Evolutionary conservation across 2,797 vertebrate species (phyloP).

Genomic region (Poeciliopsis infans): DNA sequence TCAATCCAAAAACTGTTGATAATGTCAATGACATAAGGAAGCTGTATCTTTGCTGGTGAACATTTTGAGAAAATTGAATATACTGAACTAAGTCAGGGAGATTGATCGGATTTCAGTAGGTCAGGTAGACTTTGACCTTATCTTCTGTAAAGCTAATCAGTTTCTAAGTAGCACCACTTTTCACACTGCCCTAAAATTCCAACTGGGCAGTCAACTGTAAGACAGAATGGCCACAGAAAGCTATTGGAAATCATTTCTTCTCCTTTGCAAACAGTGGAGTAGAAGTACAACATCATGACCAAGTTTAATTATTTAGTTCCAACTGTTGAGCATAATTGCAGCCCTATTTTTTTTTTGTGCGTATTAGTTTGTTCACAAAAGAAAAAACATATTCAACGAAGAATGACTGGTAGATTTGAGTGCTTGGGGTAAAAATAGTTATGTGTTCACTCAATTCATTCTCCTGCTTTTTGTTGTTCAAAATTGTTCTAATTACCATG

Average conservation of each 20-base stretch:
- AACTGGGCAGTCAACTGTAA: constrained; percentile 39
- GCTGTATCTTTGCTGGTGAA: background rate
- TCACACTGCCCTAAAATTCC: constrained; percentile 35
- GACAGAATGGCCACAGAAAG: constrained; percentile 41
- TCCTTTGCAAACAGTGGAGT: constrained; percentile 32
- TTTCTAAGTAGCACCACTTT: constrained; percentile 29
- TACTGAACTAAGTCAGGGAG: constrained; percentile 15
- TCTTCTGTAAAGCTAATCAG: constrained; percentile 45
- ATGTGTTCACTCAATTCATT: background rate
- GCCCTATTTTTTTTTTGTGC: background rate
- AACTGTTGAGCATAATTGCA: background rate
- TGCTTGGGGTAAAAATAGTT: constrained; percentile 8
- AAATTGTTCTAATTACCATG: constrained; percentile 13
- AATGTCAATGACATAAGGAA: background rate
- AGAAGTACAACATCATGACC: constrained; percentile 7
- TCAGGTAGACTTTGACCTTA: constrained; percentile 54
- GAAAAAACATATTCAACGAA: background rate
- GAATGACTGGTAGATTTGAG: background rate
- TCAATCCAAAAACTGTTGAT: constrained; percentile 2
- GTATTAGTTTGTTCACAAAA: background rate
- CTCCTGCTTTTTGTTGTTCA: background rate
- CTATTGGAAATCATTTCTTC: constrained; percentile 70
- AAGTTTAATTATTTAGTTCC: constrained; percentile 19
- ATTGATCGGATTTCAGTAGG: constrained; percentile 56
- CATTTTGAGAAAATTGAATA: background rate